phyloP scores from a whole-genome alignment of 92 coral and sea anemone genomes.

The Paramuricea clavata region DNA sequence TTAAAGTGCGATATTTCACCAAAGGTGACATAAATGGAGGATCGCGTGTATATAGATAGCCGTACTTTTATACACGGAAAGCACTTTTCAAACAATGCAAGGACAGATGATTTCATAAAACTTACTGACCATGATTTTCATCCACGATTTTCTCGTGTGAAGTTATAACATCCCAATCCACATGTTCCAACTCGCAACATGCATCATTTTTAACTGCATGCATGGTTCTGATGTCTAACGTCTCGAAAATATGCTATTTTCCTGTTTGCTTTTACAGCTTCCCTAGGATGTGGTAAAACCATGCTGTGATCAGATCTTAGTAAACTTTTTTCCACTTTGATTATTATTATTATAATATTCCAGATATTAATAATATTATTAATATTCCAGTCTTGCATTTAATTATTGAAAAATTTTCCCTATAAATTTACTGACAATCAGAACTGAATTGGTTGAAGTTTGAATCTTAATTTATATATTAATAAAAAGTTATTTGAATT shows the following conservation, averaged over 20 bases:
- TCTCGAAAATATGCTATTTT: neutral
- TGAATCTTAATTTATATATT: too few relatives aligned
- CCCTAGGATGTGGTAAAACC: neutral
- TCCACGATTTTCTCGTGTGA: too few relatives aligned
- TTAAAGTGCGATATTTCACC: neutral
- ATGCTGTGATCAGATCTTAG: neutral
- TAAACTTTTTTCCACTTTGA: neutral
- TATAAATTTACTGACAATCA: too few relatives aligned
- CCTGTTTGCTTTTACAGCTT: neutral
- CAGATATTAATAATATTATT: too few relatives aligned
- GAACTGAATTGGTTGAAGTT: too few relatives aligned
- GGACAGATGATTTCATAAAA: too few relatives aligned
- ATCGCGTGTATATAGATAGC: neutral
- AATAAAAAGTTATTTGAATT: too few relatives aligned
- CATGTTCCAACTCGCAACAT: neutral
- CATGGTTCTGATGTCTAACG: constrained; percentile 5
- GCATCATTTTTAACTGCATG: neutral
- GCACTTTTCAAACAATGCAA: neutral
- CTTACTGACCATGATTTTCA: too few relatives aligned
- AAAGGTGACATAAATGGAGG: neutral
- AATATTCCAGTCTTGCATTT: too few relatives aligned
- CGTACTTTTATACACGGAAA: neutral
- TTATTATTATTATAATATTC: too few relatives aligned
- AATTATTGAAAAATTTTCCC: too few relatives aligned
- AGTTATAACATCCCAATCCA: neutral